Base-by-base conservation (phyloP, 2,113 vertebrate species). In the Dasyornis broadbenti region DNA sequence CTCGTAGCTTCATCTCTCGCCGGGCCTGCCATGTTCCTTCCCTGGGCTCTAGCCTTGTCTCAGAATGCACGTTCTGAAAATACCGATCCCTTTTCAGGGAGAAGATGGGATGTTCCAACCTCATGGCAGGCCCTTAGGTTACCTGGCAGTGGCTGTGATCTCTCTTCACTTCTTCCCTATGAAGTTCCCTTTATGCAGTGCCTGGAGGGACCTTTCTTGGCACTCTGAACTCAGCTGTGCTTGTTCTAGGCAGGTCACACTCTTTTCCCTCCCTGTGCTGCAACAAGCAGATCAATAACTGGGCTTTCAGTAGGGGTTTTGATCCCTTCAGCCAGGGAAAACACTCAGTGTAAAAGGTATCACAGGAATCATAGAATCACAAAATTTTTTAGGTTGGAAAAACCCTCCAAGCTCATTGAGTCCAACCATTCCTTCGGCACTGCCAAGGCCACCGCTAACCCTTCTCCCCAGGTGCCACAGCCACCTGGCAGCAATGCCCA, bases 201-300 rank as follows among this genome's bases (percentile, higher is more conserved):
- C 80, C 64, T 63, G 85, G 19, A 4, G 35, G 89, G 56, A 54
- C 40, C 23, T 69, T 65, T 72, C 50, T 15, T 57, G 66, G 17
- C 2, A 0, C 80, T 63, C 66, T 44, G n/a, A 7, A 1, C 59
- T 93, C 68, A n/a, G 9, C 69, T 9, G 9, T 47, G 31, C 6
- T 0, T 7, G 31, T 37, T 77, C 45, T 11, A 40, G 63, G 12
- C 70, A 44, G 31, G 37, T 44, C 0, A 0, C 31, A 5, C n/a
- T 39, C 31, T 49, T 45, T 42, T 40, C 20, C 53, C 33, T 91
- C 53, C 35, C 31, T 6, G 0, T 16, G 28, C 39, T 53, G 63
- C 33, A 40, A 72, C 28, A 15, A 83, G 68, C 59, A 89, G 81
- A 89, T 93, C 86, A 70, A 24, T 90, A 72, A 30, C 76, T 59